Conservation (phyloP, 2,113 vertebrate genomes). For the Cepphus grylle region DNA sequence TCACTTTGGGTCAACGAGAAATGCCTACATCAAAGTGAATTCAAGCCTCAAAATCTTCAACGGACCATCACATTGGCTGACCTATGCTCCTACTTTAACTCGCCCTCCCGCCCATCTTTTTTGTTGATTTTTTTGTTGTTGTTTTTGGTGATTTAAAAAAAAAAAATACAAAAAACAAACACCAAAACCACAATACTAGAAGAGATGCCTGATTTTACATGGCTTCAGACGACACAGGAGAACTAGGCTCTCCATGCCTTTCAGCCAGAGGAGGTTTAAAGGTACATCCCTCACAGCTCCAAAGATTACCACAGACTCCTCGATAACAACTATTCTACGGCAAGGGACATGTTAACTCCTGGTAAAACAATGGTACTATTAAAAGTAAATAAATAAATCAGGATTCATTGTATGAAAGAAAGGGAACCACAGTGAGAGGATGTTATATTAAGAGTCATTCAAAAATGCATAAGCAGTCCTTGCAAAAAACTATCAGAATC, state of each 20-base stretch:
- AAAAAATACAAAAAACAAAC: too few relatives aligned
- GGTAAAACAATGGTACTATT: background rate
- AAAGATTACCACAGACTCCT: background rate
- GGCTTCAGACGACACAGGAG: background rate
- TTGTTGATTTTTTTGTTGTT: background rate
- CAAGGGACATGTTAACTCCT: rapidly evolving
- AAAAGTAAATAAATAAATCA: background rate
- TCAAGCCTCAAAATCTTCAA: background rate
- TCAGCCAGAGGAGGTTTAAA: background rate
- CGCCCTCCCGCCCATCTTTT: rapidly evolving
- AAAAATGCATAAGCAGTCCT: background rate
- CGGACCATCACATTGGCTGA: background rate
- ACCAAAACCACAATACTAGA: background rate
- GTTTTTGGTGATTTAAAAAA: too few relatives aligned
- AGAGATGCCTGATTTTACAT: background rate
- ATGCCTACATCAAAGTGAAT: background rate
- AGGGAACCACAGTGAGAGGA: background rate
- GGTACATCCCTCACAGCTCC: background rate
- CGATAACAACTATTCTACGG: background rate
- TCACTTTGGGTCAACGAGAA: background rate
- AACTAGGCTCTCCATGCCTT: background rate
- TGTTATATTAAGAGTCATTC: background rate
- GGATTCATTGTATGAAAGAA: background rate
- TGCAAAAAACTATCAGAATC: slow-evolving; percentile 12
- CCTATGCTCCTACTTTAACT: background rate